Evolutionary conservation across 2,888 invertebrate species (phyloP), one percentile per base, ranked within the genome.

Genomic region (Barypeithes pellucidus): DNA sequence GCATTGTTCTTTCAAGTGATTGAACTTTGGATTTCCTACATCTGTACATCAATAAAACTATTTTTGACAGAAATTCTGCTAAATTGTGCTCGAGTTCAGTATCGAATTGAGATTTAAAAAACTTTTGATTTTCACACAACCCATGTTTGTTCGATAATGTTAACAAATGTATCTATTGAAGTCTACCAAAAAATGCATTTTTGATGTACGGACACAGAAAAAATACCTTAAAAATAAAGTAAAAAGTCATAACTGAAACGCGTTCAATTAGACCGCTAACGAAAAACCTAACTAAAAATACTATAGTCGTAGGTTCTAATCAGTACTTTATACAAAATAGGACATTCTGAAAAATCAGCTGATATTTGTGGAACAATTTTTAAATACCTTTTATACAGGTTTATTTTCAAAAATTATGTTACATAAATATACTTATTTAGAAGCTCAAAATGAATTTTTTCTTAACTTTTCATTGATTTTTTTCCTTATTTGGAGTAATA

Each of bases 281-380:
- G 62, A 65, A 66, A 75, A 72, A 43, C 50, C 62, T 70, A 73
- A 62, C 54, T 70, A 67, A 72, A 67, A 73, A 54, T 59, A 14
- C 52, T 50, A 61, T 67, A 72, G 50, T 54, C 60, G 70, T 73
- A 74, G 41, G 63, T 5, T 81, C 82, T 84, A 84, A 83, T 85
- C 85, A 85, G 85, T 85, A 85, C 85, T 85, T 85, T 85, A 84
- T 85, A 85, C 85, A 85, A 81, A 77, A 76, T 79, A 78, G 70
- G 74, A 74, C 70, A 71, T 74, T 52, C 16, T 61, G 61, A 63
- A 68, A 73, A 73, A 68, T 63, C 73, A 73, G 63, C 62, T 68
- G 63, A 67, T 47, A 47, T 65, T 39, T 16, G 8, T n/a, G 7
- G 3, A 47, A 47, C 18, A 47, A 16, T 12, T 11, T 9, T 11